Evolutionary conservation across 2,113 vertebrate species (phyloP).

Genomic region (Corapipo altera): DNA sequence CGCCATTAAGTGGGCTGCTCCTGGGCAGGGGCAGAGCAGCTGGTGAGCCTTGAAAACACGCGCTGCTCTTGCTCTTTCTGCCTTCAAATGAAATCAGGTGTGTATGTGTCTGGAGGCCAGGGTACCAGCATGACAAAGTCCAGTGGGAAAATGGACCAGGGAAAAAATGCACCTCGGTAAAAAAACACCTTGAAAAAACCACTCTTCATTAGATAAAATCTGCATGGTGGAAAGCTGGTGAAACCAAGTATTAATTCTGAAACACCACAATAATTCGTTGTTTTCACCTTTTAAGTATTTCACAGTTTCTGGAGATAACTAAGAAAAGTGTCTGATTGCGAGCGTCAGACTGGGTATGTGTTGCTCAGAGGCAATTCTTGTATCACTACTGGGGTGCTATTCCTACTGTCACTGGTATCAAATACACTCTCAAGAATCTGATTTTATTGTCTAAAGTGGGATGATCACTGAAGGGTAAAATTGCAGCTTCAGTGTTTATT

Average conservation of each 20-base stretch:
- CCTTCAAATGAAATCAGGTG: background rate
- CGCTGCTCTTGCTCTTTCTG: background rate
- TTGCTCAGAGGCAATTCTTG: background rate
- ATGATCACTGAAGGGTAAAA: slow-evolving; percentile 20
- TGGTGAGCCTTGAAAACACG: background rate
- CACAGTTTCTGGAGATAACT: background rate
- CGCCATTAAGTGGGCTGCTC: background rate
- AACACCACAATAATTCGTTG: background rate
- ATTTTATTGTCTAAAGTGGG: background rate
- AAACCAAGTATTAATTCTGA: background rate
- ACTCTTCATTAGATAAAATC: background rate
- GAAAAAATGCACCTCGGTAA: background rate
- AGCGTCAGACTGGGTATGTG: background rate
- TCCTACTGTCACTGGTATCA: background rate
- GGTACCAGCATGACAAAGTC: background rate
- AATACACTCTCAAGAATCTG: background rate
- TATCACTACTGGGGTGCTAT: background rate
- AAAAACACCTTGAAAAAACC: background rate
- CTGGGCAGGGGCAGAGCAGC: background rate
- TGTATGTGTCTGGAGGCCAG: background rate
- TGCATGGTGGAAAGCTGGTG: background rate
- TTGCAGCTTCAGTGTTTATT: background rate
- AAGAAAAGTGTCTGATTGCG: background rate
- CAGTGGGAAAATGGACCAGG: background rate
- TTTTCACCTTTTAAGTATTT: background rate